Conservation (phyloP, 2,888 invertebrate species). For the Rugalucina vietnamica region DNA sequence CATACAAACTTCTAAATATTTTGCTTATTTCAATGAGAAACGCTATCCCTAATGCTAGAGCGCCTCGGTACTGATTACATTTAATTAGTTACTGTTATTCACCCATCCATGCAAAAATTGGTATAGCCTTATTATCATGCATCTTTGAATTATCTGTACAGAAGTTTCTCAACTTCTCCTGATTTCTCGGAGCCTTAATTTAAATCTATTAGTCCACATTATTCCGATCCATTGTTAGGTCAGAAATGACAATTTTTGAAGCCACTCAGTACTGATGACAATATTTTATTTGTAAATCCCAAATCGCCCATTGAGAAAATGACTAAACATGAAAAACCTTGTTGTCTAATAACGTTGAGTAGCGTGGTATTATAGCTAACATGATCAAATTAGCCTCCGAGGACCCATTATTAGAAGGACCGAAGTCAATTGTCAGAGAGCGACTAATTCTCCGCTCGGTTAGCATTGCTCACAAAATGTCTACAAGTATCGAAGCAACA, state of each 20-base stretch:
- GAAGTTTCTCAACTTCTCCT: too few relatives aligned
- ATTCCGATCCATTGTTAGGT: not conserved
- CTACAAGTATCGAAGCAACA: conserved; percentile 44
- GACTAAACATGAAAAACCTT: conserved; percentile 1
- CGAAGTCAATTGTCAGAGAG: conserved; percentile 63
- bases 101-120: too few relatives aligned
- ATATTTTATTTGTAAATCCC: not conserved
- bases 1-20: too few relatives aligned
- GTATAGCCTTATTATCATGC: too few relatives aligned
- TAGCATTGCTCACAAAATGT: conserved; percentile 52
- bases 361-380: not conserved
- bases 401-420: conserved; percentile 54
- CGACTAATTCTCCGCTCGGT: conserved; percentile 57
- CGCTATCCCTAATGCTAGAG: too few relatives aligned
- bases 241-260: not conserved
- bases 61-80: too few relatives aligned
- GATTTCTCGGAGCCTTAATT: too few relatives aligned
- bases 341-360: conserved; percentile 8
- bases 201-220: not conserved
- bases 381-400: conserved; percentile 29
- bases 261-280: not conserved
- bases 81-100: too few relatives aligned
- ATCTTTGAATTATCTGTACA: too few relatives aligned
- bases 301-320: not conserved
- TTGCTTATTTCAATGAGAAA: too few relatives aligned